Evolutionary conservation across 2,888 invertebrate genomes (phyloP), one percentile per base, ranked within the genome.

Genomic region (Agonopterix arenella): DNA sequence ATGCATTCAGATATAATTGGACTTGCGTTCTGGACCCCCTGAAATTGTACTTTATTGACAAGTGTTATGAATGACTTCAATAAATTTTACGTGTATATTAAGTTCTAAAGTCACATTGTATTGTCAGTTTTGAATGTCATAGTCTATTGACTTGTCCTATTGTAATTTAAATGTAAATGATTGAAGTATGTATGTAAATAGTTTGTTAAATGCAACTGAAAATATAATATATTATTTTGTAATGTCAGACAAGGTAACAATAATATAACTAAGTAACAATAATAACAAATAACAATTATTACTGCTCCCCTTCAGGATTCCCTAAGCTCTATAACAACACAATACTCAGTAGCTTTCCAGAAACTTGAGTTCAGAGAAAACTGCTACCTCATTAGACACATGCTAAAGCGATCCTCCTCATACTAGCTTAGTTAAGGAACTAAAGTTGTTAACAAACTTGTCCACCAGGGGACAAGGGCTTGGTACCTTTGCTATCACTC

Each of bases 401-500:
- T 53, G 51, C 52, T 70, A 54, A 72, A 72, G 64, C 64, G 61
- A 52, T 70, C 70, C 11, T 60, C 62, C 44, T 75, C 73, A 56
- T 72, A 58, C 59, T 77, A 73, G 62, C 57, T 59, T 67, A 60
- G 56, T 47, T 52, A 54, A 48, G 28, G 44, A 13, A 50, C 50
- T 47, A 53, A 51, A 62, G 58, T 68, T n/a, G 71, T 64, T 76
- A 78, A 74, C 63, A 60, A 4, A 11, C 11, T 70, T 64, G 59
- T 76, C 58, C 67, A 67, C 62, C 72, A 89, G 89, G 86, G 78
- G 62, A 63, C 68, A 70, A 83, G 74, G 66, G 58, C 70, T 60
- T 88, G 89, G 88, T 79, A 84, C 68, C 70, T 76, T 63, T 89
- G 89, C 64, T 86, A 85, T 70, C 89, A 88, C 69, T 80, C 73